Percentiles rank a stretch among this genome's conserved stretches.
These are phyloP conservation scores for Cylindroiulus punctatus DNA, from an alignment of 2,888 invertebrate genomes.

Conservation along the genomic window DNA sequence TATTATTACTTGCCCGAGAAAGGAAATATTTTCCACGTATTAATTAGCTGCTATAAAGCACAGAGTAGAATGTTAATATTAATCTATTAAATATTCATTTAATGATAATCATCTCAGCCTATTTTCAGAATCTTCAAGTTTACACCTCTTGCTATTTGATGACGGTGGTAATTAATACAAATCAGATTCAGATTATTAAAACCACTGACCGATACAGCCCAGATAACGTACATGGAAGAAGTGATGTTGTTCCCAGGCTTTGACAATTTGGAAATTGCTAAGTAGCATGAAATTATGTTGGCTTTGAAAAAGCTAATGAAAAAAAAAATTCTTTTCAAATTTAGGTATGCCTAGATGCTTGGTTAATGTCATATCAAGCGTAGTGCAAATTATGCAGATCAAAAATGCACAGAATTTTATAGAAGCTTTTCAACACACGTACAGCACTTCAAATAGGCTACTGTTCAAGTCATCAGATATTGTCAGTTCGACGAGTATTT, in stretches of 20 bases:
- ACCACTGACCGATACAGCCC: neutral
- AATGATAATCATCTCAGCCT: conserved; percentile 13
- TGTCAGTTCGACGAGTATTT: neutral
- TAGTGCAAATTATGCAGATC: neutral
- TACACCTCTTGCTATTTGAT: neutral
- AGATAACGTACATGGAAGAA: neutral
- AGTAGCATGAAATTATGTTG: neutral
- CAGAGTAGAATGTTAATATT: neutral
- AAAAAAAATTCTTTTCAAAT: neutral
- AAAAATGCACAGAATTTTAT: neutral
- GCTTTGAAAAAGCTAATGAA: neutral
- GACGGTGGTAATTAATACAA: neutral
- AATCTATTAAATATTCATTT: neutral
- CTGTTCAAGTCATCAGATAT: neutral
- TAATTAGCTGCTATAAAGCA: conserved; percentile 11
- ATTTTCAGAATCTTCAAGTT: conserved; percentile 28
- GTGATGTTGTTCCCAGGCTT: neutral
- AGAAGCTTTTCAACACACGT: neutral
- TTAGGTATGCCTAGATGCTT: neutral
- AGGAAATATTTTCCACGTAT: conserved; percentile 1
- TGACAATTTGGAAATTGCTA: neutral
- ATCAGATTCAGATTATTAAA: too few relatives aligned
- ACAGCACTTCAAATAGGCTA: neutral
- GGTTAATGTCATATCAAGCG: neutral
- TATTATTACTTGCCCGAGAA: neutral